Conservation (phyloP, 1,140 invertebrate genomes). For the Apocrypta bakeri region DNA sequence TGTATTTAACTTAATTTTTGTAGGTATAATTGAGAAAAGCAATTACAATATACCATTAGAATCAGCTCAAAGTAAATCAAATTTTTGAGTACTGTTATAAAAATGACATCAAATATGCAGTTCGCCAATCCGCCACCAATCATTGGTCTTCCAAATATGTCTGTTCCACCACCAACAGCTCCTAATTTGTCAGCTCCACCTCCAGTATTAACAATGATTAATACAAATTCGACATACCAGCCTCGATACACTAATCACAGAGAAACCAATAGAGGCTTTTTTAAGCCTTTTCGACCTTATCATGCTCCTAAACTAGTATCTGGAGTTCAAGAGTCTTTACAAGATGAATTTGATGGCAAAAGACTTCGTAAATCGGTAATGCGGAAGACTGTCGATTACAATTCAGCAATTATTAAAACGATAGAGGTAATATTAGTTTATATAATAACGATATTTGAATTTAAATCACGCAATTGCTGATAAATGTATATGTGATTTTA, state of each 20-base stretch:
- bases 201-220: slow-evolving; percentile 71
- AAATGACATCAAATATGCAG: slow-evolving; percentile 26
- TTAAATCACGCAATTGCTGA: too few relatives aligned
- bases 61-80: too few relatives aligned
- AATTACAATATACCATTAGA: too few relatives aligned
- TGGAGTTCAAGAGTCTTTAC: slow-evolving; percentile 68
- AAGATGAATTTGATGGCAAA: slow-evolving; percentile 96
- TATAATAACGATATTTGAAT: too few relatives aligned
- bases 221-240: slow-evolving; percentile 67
- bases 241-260: slow-evolving; percentile 69
- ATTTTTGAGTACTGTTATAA: not conserved
- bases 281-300: slow-evolving; percentile 73
- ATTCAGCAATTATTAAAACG: slow-evolving; percentile 94
- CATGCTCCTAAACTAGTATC: slow-evolving; percentile 71
- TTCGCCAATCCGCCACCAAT: slow-evolving; percentile 62
- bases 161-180: slow-evolving; percentile 69
- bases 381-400: slow-evolving; percentile 98
- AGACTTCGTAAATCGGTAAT: slow-evolving; percentile 96
- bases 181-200: slow-evolving; percentile 71
- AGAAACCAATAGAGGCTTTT: slow-evolving; percentile 68
- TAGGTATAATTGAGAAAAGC: too few relatives aligned
- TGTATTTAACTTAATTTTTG: too few relatives aligned
- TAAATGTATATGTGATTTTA: too few relatives aligned
- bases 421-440: slow-evolving; percentile 83
- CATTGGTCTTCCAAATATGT: slow-evolving; percentile 72